phyloP scores from a whole-genome alignment of 2,797 vertebrate species.

The Onychomys arenicola region DNA sequence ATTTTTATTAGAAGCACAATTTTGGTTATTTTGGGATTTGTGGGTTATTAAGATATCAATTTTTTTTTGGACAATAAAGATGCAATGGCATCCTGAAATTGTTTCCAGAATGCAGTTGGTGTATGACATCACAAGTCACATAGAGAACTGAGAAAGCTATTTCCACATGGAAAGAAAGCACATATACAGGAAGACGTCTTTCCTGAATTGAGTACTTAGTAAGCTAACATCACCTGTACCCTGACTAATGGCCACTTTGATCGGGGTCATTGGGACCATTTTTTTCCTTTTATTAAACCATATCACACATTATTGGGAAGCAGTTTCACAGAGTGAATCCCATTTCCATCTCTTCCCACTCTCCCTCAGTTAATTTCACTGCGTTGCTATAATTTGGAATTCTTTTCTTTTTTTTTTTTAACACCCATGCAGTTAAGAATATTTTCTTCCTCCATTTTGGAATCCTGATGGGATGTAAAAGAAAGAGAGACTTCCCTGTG shows the following conservation, averaged over 20 bases:
- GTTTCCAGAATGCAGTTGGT: background rate
- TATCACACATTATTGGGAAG: background rate
- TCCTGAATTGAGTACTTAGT: background rate
- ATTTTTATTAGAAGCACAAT: conserved; percentile 62
- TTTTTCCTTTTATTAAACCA: background rate
- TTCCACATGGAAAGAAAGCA: conserved; percentile 28
- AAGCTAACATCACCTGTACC: background rate
- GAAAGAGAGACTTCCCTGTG: background rate
- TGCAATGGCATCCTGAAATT: background rate
- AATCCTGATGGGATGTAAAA: conserved; percentile 19
- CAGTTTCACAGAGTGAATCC: background rate
- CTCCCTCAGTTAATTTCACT: conserved; percentile 38
- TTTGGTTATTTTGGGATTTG: conserved; percentile 42
- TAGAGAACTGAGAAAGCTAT: background rate
- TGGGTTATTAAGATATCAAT: conserved; percentile 46
- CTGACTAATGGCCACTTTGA: background rate
- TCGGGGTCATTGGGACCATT: background rate
- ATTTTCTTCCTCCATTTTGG: background rate
- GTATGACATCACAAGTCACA: background rate
- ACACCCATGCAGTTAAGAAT: background rate
- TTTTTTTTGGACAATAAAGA: background rate
- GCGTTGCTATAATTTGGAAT: conserved; percentile 19
- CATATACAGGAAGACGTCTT: background rate
- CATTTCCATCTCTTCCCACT: background rate
- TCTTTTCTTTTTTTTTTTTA: background rate